Base-by-base conservation (phyloP, 2,888 invertebrate genomes). In the Alentia gelatinosa region DNA sequence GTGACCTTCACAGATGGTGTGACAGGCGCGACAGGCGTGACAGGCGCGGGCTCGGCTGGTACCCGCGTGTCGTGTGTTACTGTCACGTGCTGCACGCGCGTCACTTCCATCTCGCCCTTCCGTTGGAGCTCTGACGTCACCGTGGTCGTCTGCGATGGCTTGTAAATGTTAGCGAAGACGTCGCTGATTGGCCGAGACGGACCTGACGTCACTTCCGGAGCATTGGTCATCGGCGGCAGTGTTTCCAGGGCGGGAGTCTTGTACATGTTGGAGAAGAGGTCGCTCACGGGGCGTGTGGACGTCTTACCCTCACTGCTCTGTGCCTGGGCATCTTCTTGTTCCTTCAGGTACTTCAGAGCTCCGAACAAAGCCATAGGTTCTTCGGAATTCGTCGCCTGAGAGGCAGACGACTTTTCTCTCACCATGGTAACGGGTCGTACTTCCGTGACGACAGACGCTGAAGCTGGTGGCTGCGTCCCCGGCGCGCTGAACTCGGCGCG, bases 311-410 rank as follows among this genome's bases (percentile, higher is more conserved):
- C 47, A 4, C 1, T 35, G 1, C 19, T 83, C 39, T 1, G 37
- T 15, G 40, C 63, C 7, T 68, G 39, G 0, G 89, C 63, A 15
- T 40, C 26, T n/a, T 50, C 68, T 26, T 88, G 33, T 39, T 79
- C 68, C 89, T 91, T 88, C 33, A 91, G 91, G 19, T 74, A 75
- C 37, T 75, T 88, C 15, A 91, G 89, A 74, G 91, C 91, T 4
- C 89, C 91, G n/a, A 91, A 63, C 23, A 91, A 89, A 1, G 91
- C 91, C 91, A 91, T 91, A 30, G 89, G 89, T 37, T n/a, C 79
- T 19, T 79, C 79, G 19, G 15, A 12, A 15, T 7, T 23, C 1
- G 79, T 35, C 26, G 35, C 37, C 37, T 35, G 4, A 63, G 63
- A 12, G 37, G 79, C 23, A 74, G 33, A 26, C 74, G 74, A 15